phyloP scores from a whole-genome alignment of 2,888 invertebrate genomes.

The Pachydiplax longipennis region DNA sequence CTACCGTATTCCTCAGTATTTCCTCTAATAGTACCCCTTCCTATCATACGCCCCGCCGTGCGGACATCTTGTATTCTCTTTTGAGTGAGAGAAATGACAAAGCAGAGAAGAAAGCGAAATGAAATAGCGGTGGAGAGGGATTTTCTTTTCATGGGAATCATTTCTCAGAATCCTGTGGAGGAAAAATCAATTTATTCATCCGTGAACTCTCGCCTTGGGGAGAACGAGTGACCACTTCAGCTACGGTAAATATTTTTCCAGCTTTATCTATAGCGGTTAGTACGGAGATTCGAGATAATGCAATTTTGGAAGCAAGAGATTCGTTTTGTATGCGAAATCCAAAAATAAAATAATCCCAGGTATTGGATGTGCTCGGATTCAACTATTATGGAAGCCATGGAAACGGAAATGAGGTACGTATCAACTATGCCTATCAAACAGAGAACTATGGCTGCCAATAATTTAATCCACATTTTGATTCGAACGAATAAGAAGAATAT shows the following conservation, averaged over 20 bases:
- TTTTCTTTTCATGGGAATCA: neutral
- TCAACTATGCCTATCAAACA: too few relatives aligned
- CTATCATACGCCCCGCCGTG: neutral
- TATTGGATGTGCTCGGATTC: too few relatives aligned
- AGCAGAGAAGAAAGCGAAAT: neutral
- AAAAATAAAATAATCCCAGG: too few relatives aligned
- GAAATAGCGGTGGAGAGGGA: neutral
- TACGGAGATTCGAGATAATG: too few relatives aligned
- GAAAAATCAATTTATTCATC: neutral
- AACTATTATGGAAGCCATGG: too few relatives aligned
- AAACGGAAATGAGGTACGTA: too few relatives aligned
- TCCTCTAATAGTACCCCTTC: neutral
- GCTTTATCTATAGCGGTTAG: neutral
- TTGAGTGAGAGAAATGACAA: neutral
- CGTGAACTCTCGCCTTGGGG: neutral
- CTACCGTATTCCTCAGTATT: neutral
- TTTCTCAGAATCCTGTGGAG: neutral
- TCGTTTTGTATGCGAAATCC: too few relatives aligned
- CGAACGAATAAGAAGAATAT: too few relatives aligned
- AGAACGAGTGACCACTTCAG: neutral
- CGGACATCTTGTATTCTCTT: neutral
- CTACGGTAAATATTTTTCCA: neutral
- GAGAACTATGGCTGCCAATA: too few relatives aligned
- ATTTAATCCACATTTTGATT: too few relatives aligned
- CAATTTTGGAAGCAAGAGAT: too few relatives aligned